Evolutionary conservation across 2,888 invertebrate genomes (phyloP).

Genomic region (Temnothorax unifasciatus): DNA sequence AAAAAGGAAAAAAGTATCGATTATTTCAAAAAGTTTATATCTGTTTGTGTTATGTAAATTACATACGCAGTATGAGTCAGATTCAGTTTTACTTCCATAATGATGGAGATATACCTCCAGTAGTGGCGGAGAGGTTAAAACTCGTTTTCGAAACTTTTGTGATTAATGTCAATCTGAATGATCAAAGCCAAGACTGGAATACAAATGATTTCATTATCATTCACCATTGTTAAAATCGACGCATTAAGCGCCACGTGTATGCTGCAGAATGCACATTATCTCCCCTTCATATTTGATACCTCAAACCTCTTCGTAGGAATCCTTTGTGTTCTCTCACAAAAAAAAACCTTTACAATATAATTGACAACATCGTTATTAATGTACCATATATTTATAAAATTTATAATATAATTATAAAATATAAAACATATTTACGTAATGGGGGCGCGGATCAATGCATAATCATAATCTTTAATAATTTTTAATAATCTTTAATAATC

Average conservation of each 20-base stretch:
- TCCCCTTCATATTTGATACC: neutral
- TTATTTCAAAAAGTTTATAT: neutral
- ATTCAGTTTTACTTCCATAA: neutral
- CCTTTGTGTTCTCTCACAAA: neutral
- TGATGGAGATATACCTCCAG: too few relatives aligned
- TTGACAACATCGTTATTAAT: neutral
- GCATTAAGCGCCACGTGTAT: slow-evolving; percentile 30
- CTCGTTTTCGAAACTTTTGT: neutral
- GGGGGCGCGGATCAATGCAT: too few relatives aligned
- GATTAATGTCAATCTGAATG: slow-evolving; percentile 31
- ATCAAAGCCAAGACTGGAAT: slow-evolving; percentile 18
- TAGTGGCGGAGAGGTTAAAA: neutral
- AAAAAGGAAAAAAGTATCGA: neutral
- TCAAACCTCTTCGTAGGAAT: neutral
- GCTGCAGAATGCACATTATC: slow-evolving; percentile 35
- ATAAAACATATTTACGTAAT: neutral
- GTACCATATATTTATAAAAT: neutral
- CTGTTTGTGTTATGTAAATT: too few relatives aligned
- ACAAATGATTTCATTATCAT: slow-evolving; percentile 41
- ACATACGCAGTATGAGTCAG: neutral
- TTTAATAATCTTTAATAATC: neutral
- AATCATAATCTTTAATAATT: slow-evolving; percentile 3
- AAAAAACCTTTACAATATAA: slow-evolving; percentile 5
- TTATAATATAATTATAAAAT: neutral
- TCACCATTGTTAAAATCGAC: slow-evolving; percentile 24